phyloP scores from a whole-genome alignment of 1,140 invertebrate genomes.

The Brachionus asplanchnoidis region DNA sequence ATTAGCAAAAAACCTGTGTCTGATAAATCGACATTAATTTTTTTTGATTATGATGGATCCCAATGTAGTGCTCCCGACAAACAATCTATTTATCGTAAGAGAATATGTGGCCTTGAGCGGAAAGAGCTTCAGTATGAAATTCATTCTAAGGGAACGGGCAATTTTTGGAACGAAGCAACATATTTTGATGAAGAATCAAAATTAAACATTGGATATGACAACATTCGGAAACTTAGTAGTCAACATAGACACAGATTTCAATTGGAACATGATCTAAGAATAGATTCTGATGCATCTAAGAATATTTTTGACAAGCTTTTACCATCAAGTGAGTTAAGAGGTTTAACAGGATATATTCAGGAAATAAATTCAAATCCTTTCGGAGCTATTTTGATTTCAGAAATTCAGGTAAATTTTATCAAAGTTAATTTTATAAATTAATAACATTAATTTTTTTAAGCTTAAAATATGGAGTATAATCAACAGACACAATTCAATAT shows the following conservation, averaged over 20 bases:
- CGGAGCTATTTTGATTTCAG: not conserved
- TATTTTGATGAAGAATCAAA: not conserved
- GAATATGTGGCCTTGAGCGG: not conserved
- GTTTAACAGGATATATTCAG: conserved; percentile 1
- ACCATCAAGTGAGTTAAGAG: not conserved
- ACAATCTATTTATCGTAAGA: not conserved
- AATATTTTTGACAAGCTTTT: not conserved
- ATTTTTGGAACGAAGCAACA: not conserved
- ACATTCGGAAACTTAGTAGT: not conserved
- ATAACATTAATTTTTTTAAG: not conserved
- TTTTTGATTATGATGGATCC: not conserved
- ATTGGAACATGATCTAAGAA: not conserved
- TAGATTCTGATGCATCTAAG: conserved; percentile 1
- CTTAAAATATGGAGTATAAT: not conserved
- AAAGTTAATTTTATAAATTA: not conserved
- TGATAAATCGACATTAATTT: not conserved
- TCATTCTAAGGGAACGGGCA: not conserved
- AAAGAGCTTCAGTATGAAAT: not conserved
- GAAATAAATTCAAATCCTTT: not conserved
- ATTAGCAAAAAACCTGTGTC: not conserved
- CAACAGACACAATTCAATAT: not conserved
- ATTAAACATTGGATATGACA: not conserved
- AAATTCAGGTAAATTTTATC: not conserved
- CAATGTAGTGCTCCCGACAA: not conserved
- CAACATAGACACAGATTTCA: not conserved